These are phyloP conservation scores for Noctua fimbriata DNA, from an alignment of 2,888 invertebrate genomes.

Conservation along the genomic window DNA sequence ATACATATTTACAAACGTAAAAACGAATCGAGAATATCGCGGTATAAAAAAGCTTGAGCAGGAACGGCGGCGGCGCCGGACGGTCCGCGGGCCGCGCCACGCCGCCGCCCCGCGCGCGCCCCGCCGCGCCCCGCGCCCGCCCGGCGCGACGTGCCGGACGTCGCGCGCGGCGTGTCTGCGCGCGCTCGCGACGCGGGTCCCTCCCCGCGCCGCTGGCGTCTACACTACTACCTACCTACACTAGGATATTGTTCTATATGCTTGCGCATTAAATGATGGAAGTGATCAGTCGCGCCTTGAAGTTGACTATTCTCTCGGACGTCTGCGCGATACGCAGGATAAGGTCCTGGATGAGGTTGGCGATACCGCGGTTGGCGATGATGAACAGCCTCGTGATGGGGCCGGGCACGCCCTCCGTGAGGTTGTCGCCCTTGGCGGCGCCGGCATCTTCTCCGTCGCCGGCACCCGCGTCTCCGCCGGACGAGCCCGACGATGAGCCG, in stretches of 20 bases:
- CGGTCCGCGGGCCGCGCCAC: slow-evolving; percentile 69
- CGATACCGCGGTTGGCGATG: slow-evolving; percentile 96
- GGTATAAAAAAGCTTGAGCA: slow-evolving; percentile 88
- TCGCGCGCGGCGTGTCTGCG: slow-evolving; percentile 38
- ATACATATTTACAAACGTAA: slow-evolving; percentile 90
- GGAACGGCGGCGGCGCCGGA: slow-evolving; percentile 75
- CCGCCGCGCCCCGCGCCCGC: slow-evolving; percentile 59
- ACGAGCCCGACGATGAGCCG: slow-evolving; percentile 91
- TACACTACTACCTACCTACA: slow-evolving; percentile 75
- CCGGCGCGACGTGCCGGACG: slow-evolving; percentile 35
- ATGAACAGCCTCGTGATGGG: slow-evolving; percentile 96
- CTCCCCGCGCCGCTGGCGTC: slow-evolving; percentile 49
- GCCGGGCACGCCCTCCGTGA: slow-evolving; percentile 96
- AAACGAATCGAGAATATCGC: slow-evolving; percentile 88
- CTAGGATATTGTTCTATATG: slow-evolving; percentile 80
- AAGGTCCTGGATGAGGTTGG: slow-evolving; percentile 96
- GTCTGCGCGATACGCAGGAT: slow-evolving; percentile 97
- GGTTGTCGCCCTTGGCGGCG: slow-evolving; percentile 92
- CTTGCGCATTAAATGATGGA: slow-evolving; percentile 94
- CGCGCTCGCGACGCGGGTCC: slow-evolving; percentile 43
- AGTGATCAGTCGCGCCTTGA: slow-evolving; percentile 97
- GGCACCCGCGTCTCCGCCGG: slow-evolving; percentile 87
- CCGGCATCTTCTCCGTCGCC: slow-evolving; percentile 88
- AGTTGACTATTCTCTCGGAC: slow-evolving; percentile 97
- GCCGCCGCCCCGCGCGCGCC: slow-evolving; percentile 63